Conservation (phyloP, 2,888 invertebrate species). For the Drosophila mulleri region DNA sequence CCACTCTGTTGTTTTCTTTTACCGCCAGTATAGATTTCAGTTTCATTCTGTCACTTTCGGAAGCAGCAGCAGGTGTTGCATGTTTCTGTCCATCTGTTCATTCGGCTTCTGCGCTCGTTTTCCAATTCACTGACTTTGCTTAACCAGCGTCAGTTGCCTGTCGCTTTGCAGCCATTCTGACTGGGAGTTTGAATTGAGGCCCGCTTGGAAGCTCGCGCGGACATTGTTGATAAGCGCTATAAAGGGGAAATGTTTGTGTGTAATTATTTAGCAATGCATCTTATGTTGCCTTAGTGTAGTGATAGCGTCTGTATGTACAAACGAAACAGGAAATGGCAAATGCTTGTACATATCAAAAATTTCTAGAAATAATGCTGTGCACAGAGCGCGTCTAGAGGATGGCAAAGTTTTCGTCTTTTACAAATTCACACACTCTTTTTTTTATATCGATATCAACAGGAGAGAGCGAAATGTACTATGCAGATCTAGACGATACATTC, state of each 20-base stretch:
- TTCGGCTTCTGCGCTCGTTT: slow-evolving; percentile 42
- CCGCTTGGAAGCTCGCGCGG: slow-evolving; percentile 6
- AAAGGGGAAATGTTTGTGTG: slow-evolving; percentile 25
- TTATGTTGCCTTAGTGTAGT: slow-evolving; percentile 16
- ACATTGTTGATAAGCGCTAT: slow-evolving; percentile 39
- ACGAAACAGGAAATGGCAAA: slow-evolving; percentile 49
- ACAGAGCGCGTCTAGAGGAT: neutral
- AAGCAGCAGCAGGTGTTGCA: slow-evolving; percentile 66
- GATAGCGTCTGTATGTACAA: slow-evolving; percentile 21
- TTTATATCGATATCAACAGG: neutral
- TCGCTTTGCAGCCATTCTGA: slow-evolving; percentile 11
- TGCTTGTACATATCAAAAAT: slow-evolving; percentile 2
- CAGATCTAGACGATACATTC: neutral
- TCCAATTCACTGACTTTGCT: slow-evolving; percentile 60
- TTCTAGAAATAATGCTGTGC: slow-evolving; percentile 1
- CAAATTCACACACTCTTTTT: neutral
- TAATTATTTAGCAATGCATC: slow-evolving; percentile 45
- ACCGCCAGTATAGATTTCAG: slow-evolving; percentile 32
- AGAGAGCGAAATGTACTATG: neutral
- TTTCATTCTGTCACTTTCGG: slow-evolving; percentile 64
- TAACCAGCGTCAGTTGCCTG: slow-evolving; percentile 25
- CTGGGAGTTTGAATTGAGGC: neutral
- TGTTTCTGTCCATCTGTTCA: slow-evolving; percentile 18
- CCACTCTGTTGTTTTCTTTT: slow-evolving; percentile 1
- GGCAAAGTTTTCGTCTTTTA: neutral